A percentile compares a stretch with the other conserved stretches of the same genome.
Evolutionary conservation across 2,113 vertebrate species (phyloP).

Genomic region (Varanus komodoensis): DNA sequence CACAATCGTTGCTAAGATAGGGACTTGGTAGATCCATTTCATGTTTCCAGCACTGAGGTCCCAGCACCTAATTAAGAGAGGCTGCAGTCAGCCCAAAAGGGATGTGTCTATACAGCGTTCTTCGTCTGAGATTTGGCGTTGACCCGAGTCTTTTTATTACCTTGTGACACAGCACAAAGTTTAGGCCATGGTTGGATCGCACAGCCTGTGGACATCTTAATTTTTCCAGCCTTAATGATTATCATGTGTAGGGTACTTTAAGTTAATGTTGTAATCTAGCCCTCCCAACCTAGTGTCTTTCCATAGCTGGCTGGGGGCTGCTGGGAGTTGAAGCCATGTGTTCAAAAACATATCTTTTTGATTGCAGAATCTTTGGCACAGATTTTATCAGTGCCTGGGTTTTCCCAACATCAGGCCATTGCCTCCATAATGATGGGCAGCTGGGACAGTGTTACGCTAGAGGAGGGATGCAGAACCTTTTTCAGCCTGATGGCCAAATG

Average conservation of each 20-base stretch:
- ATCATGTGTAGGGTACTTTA: background rate
- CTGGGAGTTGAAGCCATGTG: too few relatives aligned
- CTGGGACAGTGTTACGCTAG: background rate
- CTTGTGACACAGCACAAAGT: background rate
- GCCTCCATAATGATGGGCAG: background rate
- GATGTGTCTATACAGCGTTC: fast-evolving
- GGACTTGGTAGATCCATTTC: conserved; percentile 97
- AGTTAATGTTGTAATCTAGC: background rate
- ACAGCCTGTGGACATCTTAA: background rate
- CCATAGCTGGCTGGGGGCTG: too few relatives aligned
- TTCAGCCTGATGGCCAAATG: too few relatives aligned
- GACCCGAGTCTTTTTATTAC: background rate
- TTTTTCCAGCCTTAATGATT: background rate
- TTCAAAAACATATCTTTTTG: background rate
- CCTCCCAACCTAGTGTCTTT: too few relatives aligned
- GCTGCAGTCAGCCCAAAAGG: background rate
- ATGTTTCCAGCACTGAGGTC: conserved; percentile 95
- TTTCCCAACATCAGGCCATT: too few relatives aligned
- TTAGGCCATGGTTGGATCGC: background rate
- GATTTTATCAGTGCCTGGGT: background rate
- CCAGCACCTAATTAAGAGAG: conserved; percentile 87
- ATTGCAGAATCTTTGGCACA: background rate
- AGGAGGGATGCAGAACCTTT: too few relatives aligned
- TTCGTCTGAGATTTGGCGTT: fast-evolving
- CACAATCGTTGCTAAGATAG: conserved; percentile 90